phyloP scores from a whole-genome alignment of 2,113 vertebrate species.

The Apodemus sylvaticus region DNA sequence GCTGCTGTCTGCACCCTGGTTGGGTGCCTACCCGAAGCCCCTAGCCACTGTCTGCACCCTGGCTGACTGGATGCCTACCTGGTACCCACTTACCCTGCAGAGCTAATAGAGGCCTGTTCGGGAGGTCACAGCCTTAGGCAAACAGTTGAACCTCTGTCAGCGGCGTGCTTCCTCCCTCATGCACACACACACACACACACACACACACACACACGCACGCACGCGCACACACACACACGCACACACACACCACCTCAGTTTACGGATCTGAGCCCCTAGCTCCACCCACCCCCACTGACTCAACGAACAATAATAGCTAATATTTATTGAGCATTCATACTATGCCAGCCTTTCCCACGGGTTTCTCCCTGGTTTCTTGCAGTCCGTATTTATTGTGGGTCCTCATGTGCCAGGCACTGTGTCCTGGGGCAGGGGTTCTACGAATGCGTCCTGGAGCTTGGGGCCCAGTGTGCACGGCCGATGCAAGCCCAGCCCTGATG shows the following conservation, averaged over 20 bases:
- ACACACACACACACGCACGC: too few relatives aligned
- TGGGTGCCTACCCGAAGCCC: neutral
- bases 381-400: conserved; percentile 67
- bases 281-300: neutral
- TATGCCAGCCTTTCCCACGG: neutral
- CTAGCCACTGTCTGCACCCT: neutral
- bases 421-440: neutral
- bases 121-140: neutral
- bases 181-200: too few relatives aligned
- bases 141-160: neutral
- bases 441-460: neutral
- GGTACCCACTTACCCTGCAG: neutral
- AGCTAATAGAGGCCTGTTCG: neutral
- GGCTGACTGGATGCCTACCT: neutral
- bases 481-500: neutral
- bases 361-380: neutral
- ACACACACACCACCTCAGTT: neutral
- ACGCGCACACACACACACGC: too few relatives aligned
- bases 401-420: neutral
- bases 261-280: neutral
- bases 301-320: neutral
- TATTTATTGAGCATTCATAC: conserved; percentile 65
- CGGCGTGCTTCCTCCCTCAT: neutral
- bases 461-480: neutral
- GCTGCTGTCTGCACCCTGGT: neutral